These are phyloP conservation scores for Heptranchias perlo DNA, from an alignment of 2,113 vertebrate genomes.

Conservation along the genomic window DNA sequence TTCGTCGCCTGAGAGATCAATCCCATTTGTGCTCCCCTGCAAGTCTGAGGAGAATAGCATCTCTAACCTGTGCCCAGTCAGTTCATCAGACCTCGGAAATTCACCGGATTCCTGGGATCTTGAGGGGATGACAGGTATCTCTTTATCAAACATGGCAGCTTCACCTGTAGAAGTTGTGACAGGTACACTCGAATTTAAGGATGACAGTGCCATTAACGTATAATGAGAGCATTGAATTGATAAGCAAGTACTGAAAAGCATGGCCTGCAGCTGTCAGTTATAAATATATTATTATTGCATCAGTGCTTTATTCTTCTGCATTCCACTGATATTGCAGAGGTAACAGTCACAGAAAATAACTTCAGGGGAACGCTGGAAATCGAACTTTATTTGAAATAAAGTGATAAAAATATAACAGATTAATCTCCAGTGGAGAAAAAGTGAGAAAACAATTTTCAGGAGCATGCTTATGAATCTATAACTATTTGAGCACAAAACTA, in stretches of 20 bases:
- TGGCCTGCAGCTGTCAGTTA: constrained; percentile 42
- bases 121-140: constrained; percentile 46
- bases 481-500: constrained; percentile 52
- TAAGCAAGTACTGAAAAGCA: constrained; percentile 40
- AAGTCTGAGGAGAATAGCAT: constrained; percentile 58
- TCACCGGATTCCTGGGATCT: constrained; percentile 59
- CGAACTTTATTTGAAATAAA: constrained; percentile 35
- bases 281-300: constrained; percentile 45
- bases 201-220: constrained; percentile 60
- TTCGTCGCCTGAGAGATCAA: constrained; percentile 63
- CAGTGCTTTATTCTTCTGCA: constrained; percentile 48
- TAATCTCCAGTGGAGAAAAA: constrained; percentile 39
- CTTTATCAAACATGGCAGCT: constrained; percentile 52
- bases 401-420: constrained; percentile 13
- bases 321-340: constrained; percentile 41
- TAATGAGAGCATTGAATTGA: constrained; percentile 49
- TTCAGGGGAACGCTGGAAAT: not conserved
- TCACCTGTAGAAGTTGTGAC: constrained; percentile 52
- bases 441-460: constrained; percentile 50
- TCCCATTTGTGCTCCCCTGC: constrained; percentile 63
- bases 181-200: constrained; percentile 57
- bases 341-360: constrained; percentile 20
- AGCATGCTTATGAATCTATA: constrained; percentile 44
- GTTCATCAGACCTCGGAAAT: constrained; percentile 67
- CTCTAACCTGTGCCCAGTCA: constrained; percentile 57